Base-by-base conservation (phyloP, 2,113 vertebrate genomes). In the Brienomyrus longianalis region DNA sequence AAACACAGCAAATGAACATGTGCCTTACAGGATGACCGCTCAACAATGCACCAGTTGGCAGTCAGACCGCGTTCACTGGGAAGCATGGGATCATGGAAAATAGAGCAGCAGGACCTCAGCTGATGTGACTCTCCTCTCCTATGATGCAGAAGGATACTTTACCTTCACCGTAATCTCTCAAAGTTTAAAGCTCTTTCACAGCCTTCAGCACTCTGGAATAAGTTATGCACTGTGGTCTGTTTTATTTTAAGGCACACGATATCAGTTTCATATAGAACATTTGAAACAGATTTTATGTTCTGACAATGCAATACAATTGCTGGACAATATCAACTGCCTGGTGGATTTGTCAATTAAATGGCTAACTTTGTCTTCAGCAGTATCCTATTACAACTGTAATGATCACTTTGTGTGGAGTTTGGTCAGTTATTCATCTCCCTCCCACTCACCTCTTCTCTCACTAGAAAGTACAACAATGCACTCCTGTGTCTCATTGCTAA, bases 171-270 rank as follows among this genome's bases (percentile, higher is more conserved):
- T 77, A 39, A 35, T 88, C 88, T 77, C 48, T 39, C 47, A 51
- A 13, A 66, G 47, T 77, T 74, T 88, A 21, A 51, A 54, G 70
- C 31, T 89, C 62, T 50, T 66, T 35, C 62, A 51, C 62, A 50
- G n/a, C 27, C 59, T 9, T 51, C n/a, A 3, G 62, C 59, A 74
- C 66, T 17, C 45, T 88, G 74, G 62, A 39, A 19, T 50, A 43
- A n/a, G 27, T 48, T 50, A 23, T 27, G 47, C 13, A n/a, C 8
- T 35, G 23, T 9, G 4, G 54, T 54, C 11, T 45, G n/a, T 74
- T 88, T 70, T 74, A 88, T 88, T 70, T 56, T 39, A 88, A 50
- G 43, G 47, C 59, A 50, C 6, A 88, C 43, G n/a, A n/a, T 47
- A 84, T 84, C 83, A 84, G 83, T 84, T 84, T 47, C 23, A 45